phyloP scores from a whole-genome alignment of 2,113 vertebrate genomes.

The Irena cyanogastra region DNA sequence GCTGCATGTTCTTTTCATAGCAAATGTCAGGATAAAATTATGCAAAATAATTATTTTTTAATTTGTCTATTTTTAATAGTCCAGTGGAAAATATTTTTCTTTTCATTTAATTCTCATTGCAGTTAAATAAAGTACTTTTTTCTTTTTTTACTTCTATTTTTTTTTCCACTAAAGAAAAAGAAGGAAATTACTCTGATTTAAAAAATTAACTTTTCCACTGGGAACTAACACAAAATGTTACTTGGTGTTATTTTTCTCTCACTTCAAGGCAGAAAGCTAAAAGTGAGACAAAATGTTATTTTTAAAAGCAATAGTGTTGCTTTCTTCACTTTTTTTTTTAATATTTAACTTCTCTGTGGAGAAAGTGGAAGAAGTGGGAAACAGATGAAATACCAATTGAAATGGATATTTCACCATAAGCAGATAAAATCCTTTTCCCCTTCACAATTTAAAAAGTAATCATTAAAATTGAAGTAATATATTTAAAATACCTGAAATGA shows the following conservation, averaged over 20 bases:
- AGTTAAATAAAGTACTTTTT: background rate
- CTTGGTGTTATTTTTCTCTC: background rate
- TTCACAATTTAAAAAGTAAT: background rate
- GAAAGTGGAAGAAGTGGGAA: background rate
- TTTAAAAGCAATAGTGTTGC: constrained; percentile 29
- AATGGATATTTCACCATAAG: background rate
- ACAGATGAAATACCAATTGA: background rate
- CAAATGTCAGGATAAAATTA: background rate
- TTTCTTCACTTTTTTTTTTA: background rate
- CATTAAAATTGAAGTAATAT: background rate
- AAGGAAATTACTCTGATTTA: background rate
- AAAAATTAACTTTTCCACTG: background rate
- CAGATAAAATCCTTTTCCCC: background rate
- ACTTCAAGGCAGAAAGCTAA: background rate
- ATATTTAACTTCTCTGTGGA: background rate
- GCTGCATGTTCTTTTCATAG: background rate
- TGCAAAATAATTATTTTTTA: background rate
- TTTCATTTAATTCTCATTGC: background rate
- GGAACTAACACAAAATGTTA: background rate
- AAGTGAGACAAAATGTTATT: constrained; percentile 40
- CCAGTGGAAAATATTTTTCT: background rate
- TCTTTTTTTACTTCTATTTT: background rate
- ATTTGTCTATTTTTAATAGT: background rate
- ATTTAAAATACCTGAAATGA: background rate
- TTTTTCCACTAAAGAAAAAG: background rate